phyloP scores from a whole-genome alignment of 2,888 invertebrate genomes.

The Sinodicranocentrus sp. region DNA sequence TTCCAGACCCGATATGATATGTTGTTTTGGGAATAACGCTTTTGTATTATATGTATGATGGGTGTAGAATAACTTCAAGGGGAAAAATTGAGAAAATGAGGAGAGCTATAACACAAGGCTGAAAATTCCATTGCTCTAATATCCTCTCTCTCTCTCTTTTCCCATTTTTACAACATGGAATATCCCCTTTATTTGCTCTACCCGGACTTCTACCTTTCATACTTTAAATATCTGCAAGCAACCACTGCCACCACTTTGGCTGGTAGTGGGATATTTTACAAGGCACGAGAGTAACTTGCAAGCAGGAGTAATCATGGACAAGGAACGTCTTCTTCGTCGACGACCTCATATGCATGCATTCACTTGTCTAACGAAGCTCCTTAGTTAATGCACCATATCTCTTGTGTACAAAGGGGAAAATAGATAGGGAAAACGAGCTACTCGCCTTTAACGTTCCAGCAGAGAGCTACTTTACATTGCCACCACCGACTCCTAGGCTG shows the following conservation, averaged over 20 bases:
- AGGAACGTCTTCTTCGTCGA: slow-evolving; percentile 56
- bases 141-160: slow-evolving; percentile 11
- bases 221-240: slow-evolving; percentile 21
- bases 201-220: slow-evolving; percentile 6
- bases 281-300: slow-evolving; percentile 19
- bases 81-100: neutral
- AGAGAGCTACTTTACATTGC: slow-evolving; percentile 43
- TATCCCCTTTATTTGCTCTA: slow-evolving; percentile 30
- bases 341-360: slow-evolving; percentile 28
- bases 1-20: neutral
- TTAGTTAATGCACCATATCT: slow-evolving; percentile 48
- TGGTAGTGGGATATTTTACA: neutral
- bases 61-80: neutral
- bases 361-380: neutral
- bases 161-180: slow-evolving; percentile 10
- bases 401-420: slow-evolving; percentile 31
- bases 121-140: slow-evolving; percentile 38
- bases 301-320: slow-evolving; percentile 37
- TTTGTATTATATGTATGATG: neutral
- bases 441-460: slow-evolving; percentile 52
- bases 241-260: slow-evolving; percentile 19
- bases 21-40: neutral
- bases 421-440: slow-evolving; percentile 63
- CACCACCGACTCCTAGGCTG: neutral
- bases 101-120: neutral